A percentile compares a stretch with the other conserved stretches of the same genome.
Evolutionary conservation across 2,113 vertebrate species (phyloP).

Genomic region (Cyanocitta stelleri): DNA sequence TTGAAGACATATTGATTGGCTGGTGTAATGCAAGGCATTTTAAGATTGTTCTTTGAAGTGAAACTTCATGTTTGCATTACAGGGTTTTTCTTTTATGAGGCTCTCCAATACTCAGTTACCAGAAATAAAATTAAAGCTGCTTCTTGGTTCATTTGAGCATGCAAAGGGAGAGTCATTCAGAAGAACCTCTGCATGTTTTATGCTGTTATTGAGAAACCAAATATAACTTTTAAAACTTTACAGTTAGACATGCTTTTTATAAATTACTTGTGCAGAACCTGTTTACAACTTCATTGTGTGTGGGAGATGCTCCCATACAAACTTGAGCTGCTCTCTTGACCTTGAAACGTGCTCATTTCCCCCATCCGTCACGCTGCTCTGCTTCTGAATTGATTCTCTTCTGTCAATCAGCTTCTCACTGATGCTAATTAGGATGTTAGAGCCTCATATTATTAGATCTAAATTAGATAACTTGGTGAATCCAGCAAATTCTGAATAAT

Average conservation of each 20-base stretch:
- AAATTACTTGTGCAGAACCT: not conserved
- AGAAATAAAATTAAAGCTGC: not conserved
- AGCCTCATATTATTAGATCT: not conserved
- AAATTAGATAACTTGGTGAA: not conserved
- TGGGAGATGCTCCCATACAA: not conserved
- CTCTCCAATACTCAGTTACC: not conserved
- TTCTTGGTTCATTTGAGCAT: not conserved
- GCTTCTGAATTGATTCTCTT: not conserved
- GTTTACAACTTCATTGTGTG: not conserved
- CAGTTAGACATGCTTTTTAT: not conserved
- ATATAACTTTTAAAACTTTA: not conserved
- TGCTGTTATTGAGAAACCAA: not conserved
- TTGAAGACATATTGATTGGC: accelerated
- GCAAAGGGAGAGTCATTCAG: not conserved
- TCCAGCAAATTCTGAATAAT: not conserved
- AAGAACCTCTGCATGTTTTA: not conserved
- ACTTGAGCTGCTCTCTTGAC: not conserved
- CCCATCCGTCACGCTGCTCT: accelerated
- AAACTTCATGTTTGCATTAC: not conserved
- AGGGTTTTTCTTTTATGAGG: not conserved
- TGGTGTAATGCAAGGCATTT: not conserved
- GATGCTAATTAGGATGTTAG: not conserved
- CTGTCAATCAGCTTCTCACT: not conserved
- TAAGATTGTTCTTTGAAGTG: not conserved
- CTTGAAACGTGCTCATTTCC: not conserved